Evolutionary conservation across 2,113 vertebrate genomes (phyloP), one percentile per base, ranked within the genome.

Genomic region (Oryzias melastigma): DNA sequence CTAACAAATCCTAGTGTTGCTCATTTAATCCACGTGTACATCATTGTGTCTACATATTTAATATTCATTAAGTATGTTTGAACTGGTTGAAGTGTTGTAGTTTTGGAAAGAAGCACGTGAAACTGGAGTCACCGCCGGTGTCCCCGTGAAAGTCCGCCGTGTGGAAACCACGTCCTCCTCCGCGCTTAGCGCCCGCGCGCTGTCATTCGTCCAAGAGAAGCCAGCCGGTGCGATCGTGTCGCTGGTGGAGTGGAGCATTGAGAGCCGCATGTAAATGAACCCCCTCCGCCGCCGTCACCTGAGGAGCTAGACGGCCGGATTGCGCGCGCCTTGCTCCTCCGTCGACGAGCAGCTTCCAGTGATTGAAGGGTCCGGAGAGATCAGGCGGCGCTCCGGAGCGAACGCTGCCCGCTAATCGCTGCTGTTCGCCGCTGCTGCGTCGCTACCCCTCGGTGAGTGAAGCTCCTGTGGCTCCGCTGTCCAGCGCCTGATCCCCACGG

Each of bases 171-270:
- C 73, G 60, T 58, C 71, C 65, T 61, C 68, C 64, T 77, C 66
- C 43, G 50, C 50, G 68, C 52, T 66, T 3, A 44, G 51, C 67
- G 75, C 67, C 78, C 76, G 76, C 59, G 82, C 62, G 68, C 87
- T 89, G 87, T 90, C 87, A 90, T 89, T 90, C 82, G 87, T 86
- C 75, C 75, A 70, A 62, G 51, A 59, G 62, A 49, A 82, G 58
- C 64, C 83, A 71, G 85, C 77, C 84, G 82, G 83, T 88, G 77
- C 14, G 86, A 84, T 87, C 88, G 90, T 91, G 90, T 80, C 87
- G 72, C 66, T 63, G 80, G 62, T 67, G 67, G 86, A 90, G 83
- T 88, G 87, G 86, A 89, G 77, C 84, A 77, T 72, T 62, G 15
- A 53, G 71, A 79, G 75, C 68, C 78, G 78, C 70, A 85, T 86